Evolutionary conservation across 92 coral and sea anemone species (phyloP).

Genomic region (Bergia sp.): DNA sequence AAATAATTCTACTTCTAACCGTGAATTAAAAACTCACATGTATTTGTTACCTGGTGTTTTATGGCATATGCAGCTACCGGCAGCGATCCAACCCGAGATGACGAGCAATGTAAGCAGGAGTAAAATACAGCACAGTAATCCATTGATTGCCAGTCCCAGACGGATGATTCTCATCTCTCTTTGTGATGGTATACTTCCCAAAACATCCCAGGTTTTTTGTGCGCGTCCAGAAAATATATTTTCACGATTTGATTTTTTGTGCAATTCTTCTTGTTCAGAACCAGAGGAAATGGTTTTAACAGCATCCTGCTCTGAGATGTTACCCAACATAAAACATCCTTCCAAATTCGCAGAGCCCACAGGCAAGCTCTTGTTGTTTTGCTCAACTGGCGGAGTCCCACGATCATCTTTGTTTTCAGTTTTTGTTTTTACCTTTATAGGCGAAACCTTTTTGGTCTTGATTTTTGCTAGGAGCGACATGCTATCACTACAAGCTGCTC

Average conservation of each 20-base stretch:
- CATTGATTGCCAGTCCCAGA: slow-evolving; percentile 7
- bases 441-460: slow-evolving; percentile 11
- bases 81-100: slow-evolving; percentile 3
- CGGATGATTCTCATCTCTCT: slow-evolving; percentile 8
- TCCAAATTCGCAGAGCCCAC: background rate
- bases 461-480: background rate
- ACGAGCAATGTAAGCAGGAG: slow-evolving; percentile 7
- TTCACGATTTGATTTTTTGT: background rate
- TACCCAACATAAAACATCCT: slow-evolving; percentile 9
- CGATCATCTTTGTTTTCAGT: background rate
- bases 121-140: background rate
- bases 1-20: no score
- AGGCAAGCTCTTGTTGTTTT: background rate
- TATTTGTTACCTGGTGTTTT: slow-evolving; percentile 12
- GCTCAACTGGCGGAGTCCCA: background rate
- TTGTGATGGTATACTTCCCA: slow-evolving; percentile 8
- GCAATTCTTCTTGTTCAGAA: background rate
- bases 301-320: background rate
- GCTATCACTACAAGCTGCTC: background rate
- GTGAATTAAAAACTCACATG: background rate
- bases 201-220: slow-evolving; percentile 4
- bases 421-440: slow-evolving; percentile 5
- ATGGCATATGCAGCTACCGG: background rate
- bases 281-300: background rate
- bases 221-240: background rate